Evolutionary conservation across 2,113 vertebrate species (phyloP).

Genomic region (Gymnogyps californianus): DNA sequence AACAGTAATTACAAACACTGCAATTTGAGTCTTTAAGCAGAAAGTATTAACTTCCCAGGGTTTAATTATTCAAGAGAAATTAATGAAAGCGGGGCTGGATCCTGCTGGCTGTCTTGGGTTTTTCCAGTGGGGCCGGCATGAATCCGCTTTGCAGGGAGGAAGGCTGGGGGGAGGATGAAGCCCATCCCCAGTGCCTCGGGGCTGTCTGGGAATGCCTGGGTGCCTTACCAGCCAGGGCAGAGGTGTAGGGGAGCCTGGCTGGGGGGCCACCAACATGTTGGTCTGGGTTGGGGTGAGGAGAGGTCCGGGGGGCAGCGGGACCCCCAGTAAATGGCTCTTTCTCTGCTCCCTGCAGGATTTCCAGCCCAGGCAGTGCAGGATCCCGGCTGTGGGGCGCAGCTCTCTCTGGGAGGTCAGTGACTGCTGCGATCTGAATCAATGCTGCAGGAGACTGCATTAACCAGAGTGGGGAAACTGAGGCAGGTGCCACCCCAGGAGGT

Average conservation of each 20-base stretch:
- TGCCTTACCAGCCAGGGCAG: background rate
- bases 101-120: background rate
- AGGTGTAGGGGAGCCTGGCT: background rate
- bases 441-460: accelerated
- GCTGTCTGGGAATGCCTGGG: background rate
- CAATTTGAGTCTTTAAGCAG: constrained; percentile 41
- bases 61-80: constrained; percentile 77
- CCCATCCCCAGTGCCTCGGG: background rate
- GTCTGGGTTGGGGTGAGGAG: background rate
- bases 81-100: constrained; percentile 27
- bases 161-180: background rate
- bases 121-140: accelerated
- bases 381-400: accelerated
- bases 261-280: background rate
- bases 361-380: background rate
- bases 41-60: constrained; percentile 65
- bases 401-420: background rate
- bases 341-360: background rate
- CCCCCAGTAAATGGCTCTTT: accelerated
- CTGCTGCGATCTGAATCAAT: background rate
- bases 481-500: background rate
- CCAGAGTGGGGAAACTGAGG: background rate
- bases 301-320: background rate
- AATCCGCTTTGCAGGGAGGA: background rate
- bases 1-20: constrained; percentile 58